Percentiles rank a stretch among this genome's conserved stretches.
phyloP scores from a whole-genome alignment of 2,888 invertebrate genomes.

The Chrysina gloriosa region DNA sequence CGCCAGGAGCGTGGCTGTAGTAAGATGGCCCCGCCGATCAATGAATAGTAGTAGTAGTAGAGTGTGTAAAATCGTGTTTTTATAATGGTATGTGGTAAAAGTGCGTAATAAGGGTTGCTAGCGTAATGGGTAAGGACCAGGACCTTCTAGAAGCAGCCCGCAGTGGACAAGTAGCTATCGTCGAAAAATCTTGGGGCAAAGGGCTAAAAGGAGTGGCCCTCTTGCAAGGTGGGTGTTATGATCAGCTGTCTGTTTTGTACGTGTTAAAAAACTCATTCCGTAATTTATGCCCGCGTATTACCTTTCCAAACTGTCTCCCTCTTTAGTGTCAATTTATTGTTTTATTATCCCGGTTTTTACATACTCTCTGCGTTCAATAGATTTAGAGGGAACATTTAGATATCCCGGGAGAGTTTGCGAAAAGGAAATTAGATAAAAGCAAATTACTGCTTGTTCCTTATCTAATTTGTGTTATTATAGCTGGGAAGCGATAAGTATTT shows the following conservation, averaged over 20 bases:
- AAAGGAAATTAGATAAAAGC: too few relatives aligned
- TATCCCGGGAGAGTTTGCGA: too few relatives aligned
- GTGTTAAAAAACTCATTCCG: slow-evolving; percentile 24
- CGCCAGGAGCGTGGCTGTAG: slow-evolving; percentile 65
- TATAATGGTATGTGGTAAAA: slow-evolving; percentile 60
- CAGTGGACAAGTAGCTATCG: slow-evolving; percentile 87
- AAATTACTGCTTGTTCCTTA: too few relatives aligned
- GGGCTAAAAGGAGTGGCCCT: slow-evolving; percentile 92
- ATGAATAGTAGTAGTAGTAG: slow-evolving; percentile 76
- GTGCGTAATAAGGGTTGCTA: slow-evolving; percentile 58
- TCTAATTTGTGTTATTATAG: too few relatives aligned
- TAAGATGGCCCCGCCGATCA: slow-evolving; percentile 82
- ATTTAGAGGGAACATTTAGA: too few relatives aligned
- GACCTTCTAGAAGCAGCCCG: slow-evolving; percentile 96
- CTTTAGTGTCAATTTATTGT: not conserved
- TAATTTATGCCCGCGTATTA: slow-evolving; percentile 1
- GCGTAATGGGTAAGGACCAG: slow-evolving; percentile 94
- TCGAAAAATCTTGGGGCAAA: slow-evolving; percentile 90
- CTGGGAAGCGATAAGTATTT: too few relatives aligned
- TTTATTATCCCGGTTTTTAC: not conserved
- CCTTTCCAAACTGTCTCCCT: not conserved
- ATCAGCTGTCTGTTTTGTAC: slow-evolving; percentile 55
- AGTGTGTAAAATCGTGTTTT: slow-evolving; percentile 65
- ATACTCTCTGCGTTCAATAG: too few relatives aligned
- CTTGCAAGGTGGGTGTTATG: slow-evolving; percentile 82